Evolutionary conservation across 2,888 invertebrate species (phyloP).

Genomic region (Mayetiola destructor): DNA sequence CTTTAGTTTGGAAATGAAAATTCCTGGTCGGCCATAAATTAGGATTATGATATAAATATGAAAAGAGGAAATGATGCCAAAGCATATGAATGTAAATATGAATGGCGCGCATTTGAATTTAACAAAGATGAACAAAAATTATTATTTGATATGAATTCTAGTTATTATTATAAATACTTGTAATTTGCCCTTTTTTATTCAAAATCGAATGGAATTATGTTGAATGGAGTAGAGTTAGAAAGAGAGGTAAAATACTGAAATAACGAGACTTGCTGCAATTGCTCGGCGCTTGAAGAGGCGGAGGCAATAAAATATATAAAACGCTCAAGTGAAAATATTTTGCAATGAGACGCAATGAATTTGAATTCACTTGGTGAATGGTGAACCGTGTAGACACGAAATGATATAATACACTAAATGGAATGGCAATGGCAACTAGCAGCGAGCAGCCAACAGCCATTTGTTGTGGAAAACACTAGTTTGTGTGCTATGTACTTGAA

Average conservation of each 20-base stretch:
- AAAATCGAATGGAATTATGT: neutral
- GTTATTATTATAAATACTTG: constrained; percentile 12
- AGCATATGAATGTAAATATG: too few species aligned
- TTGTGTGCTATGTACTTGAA: neutral
- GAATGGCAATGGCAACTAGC: too few species aligned
- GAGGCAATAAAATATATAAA: constrained; percentile 2
- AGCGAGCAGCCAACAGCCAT: too few species aligned
- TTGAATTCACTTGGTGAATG: neutral
- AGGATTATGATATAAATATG: constrained; percentile 7
- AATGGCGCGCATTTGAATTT: constrained; percentile 2
- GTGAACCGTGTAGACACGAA: neutral
- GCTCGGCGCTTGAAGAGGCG: neutral
- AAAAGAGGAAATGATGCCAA: constrained; percentile 4
- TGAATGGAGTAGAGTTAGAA: too few species aligned
- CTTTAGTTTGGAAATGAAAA: constrained; percentile 4
- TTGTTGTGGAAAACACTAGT: too few species aligned
- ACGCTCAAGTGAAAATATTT: neutral
- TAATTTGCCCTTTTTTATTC: neutral
- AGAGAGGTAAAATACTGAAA: neutral
- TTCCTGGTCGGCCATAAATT: constrained; percentile 12
- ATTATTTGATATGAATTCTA: too few species aligned
- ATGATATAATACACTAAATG: too few species aligned
- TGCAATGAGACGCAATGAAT: neutral
- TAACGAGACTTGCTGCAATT: neutral
- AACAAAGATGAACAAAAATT: too few species aligned